Percentiles rank a stretch among this genome's conserved stretches.
Evolutionary conservation across 2,888 invertebrate species (phyloP).

Genomic region (Liposcelis brunnea): DNA sequence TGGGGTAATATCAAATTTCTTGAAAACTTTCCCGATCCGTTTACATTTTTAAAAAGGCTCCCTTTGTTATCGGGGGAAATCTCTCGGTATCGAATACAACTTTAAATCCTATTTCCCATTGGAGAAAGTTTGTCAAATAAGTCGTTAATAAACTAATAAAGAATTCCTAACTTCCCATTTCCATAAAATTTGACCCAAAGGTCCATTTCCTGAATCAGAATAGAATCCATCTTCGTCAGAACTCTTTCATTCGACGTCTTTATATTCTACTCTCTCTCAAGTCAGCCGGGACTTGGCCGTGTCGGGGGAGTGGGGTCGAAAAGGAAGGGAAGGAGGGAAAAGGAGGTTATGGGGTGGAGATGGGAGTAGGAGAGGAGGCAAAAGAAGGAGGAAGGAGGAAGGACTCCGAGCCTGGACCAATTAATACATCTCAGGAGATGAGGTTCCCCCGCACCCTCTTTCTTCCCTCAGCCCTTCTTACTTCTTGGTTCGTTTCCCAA

Average conservation of each 20-base stretch:
- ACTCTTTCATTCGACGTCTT: background rate
- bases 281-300: background rate
- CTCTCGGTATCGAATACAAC: background rate
- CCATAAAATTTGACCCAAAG: background rate
- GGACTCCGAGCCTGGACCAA: slow-evolving; percentile 16
- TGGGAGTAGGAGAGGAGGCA: background rate
- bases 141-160: background rate
- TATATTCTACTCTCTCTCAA: background rate
- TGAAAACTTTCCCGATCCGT: no score
- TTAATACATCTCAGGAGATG: slow-evolving; percentile 18
- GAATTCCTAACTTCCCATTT: background rate
- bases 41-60: no score
- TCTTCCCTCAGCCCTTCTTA: slow-evolving; percentile 11
- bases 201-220: slow-evolving; percentile 3
- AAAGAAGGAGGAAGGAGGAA: background rate
- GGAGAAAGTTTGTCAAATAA: background rate
- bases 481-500: slow-evolving; percentile 3
- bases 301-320: background rate
- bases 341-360: background rate
- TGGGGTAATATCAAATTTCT: no score
- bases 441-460: slow-evolving; percentile 13
- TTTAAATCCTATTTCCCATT: background rate
- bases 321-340: background rate
- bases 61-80: no score
- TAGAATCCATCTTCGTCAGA: slow-evolving; percentile 1